Base-by-base conservation (phyloP, 2,113 vertebrate genomes). In the Micronycteris hirsuta region DNA sequence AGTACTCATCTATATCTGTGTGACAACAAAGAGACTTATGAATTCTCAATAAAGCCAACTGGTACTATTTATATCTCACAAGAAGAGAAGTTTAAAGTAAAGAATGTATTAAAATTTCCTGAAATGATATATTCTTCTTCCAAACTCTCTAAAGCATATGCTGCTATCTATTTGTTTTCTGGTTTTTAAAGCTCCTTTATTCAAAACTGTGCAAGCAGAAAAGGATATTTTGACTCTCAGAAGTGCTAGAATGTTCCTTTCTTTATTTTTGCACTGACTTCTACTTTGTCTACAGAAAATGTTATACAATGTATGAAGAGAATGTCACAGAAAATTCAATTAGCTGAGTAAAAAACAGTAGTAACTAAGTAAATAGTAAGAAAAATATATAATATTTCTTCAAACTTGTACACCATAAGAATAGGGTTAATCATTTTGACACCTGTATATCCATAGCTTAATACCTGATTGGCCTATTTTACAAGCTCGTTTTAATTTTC, bases 11-110 rank as follows among this genome's bases (percentile, higher is more conserved):
- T 86, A 6, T 70, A 16, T 33, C 45, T 92, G 5, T 22, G 11
- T n/a, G 49, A 81, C 28, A 41, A 47, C n/a, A 87, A 91, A 89
- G 63, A 56, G 56, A 43, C 28, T 81, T 45, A 2, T 76, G 43
- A 80, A 86, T 94, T 93, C 38, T 84, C 31, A 96, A 93, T 89
- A 89, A 96, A 87, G 67, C 22, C 38, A 82, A 31, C 1, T 56
- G 36, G 3, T 85, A 8, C 28, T 93, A 61, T 93, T 74, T 93
- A 63, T 70, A 86, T 47, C 19, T 70, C 20, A 54, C 26, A 94
- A 45, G 17, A 89, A 95, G 31, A 31, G 41, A 61, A 90, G 45
- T 74, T 95, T 77, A 95, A 92, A 89, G 56, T 31, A 85, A 63
- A 93, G 45, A 83, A 84, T 61, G 76, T 80, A 70, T 54, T 94